A percentile compares a stretch with the other conserved stretches of the same genome.
phyloP scores from a whole-genome alignment of 1,140 invertebrate genomes.

The Ditylenchus dipsaci region DNA sequence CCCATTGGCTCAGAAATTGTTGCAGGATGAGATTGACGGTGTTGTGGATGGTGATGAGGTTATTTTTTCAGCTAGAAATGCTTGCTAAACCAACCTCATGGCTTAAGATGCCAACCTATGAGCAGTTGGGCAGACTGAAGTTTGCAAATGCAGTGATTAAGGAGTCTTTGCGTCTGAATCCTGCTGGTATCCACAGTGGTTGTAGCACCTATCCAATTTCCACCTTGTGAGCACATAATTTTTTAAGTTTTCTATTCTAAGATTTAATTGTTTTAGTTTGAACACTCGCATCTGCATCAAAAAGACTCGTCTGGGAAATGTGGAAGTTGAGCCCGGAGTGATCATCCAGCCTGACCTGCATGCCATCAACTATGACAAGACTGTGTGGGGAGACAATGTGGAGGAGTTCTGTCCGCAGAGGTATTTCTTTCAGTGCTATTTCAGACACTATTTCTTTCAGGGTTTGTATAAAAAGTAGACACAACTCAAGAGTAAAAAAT shows the following conservation, averaged over 20 bases:
- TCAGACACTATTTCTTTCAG: too few species aligned
- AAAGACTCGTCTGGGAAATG: slow-evolving; percentile 29
- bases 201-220: slow-evolving; percentile 21
- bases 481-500: too few species aligned
- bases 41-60: too few species aligned
- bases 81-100: too few species aligned
- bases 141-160: slow-evolving; percentile 51
- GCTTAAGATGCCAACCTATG: slow-evolving; percentile 38
- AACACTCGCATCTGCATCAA: slow-evolving; percentile 29
- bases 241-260: not conserved
- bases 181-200: slow-evolving; percentile 45
- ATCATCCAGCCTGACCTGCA: slow-evolving; percentile 53
- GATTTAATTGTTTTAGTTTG: slow-evolving; percentile 21
- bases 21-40: too few species aligned
- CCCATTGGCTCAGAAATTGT: too few species aligned
- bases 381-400: slow-evolving; percentile 57
- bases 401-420: slow-evolving; percentile 51
- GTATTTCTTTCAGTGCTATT: too few species aligned
- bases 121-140: slow-evolving; percentile 44
- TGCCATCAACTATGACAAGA: slow-evolving; percentile 56
- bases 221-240: not conserved
- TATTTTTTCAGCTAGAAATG: too few species aligned
- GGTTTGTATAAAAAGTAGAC: too few species aligned
- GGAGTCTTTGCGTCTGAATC: slow-evolving; percentile 47
- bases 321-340: slow-evolving; percentile 24